A percentile compares a stretch with the other conserved stretches of the same genome.
Evolutionary conservation across 2,888 invertebrate species (phyloP).

Genomic region (Eulithis prunata): DNA sequence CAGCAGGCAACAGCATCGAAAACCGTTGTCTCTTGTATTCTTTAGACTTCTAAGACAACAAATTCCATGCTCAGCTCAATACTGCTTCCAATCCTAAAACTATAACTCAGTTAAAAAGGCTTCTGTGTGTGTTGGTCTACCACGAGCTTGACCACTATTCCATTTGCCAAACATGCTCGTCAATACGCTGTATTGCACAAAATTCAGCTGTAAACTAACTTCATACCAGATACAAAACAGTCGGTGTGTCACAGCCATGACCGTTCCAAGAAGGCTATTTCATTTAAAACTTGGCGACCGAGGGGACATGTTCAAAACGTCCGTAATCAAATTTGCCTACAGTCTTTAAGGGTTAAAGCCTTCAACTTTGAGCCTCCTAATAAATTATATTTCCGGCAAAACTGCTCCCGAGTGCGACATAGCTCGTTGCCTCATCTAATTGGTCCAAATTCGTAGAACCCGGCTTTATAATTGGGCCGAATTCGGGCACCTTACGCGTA

Average conservation of each 20-base stretch:
- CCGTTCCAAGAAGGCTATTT: constrained; percentile 49
- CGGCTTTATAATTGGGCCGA: constrained; percentile 79
- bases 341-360: constrained; percentile 82
- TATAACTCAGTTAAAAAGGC: no score
- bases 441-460: constrained; percentile 80
- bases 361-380: constrained; percentile 81
- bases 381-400: constrained; percentile 84
- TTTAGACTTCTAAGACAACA: no score
- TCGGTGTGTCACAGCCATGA: constrained; percentile 3
- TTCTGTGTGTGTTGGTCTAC: no score
- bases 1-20: no score
- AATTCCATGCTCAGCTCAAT: no score
- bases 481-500: constrained; percentile 71
- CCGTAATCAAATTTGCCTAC: constrained; percentile 82
- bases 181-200: no score
- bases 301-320: constrained; percentile 77
- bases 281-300: constrained; percentile 74
- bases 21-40: no score
- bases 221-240: background rate
- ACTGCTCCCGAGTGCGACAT: constrained; percentile 82
- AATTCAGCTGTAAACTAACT: background rate
- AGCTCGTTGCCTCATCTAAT: constrained; percentile 84
- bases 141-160: no score
- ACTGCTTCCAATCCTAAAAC: no score
- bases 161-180: no score